Conservation (phyloP, 2,888 invertebrate genomes). For the Eupithecia dodoneata region DNA sequence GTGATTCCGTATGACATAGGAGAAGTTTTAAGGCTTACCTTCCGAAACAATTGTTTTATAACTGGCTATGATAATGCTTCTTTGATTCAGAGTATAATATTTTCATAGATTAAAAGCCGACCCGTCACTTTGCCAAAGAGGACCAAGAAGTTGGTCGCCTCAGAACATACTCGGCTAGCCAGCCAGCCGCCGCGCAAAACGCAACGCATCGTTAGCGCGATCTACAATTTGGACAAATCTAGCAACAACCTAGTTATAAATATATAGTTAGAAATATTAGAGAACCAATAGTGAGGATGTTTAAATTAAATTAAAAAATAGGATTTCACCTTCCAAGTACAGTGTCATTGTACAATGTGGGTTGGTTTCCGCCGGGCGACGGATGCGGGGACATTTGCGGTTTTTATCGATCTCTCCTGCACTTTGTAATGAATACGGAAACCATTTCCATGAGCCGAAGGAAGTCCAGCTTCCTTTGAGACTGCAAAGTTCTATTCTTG, state of each 20-base stretch:
- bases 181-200: not conserved
- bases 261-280: not conserved
- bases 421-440: conserved; percentile 21
- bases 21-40: too few relatives aligned
- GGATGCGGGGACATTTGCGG: conserved; percentile 56
- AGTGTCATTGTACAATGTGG: not conserved
- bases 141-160: conserved; percentile 81
- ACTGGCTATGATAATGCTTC: not conserved
- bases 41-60: too few relatives aligned
- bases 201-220: not conserved
- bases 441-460: conserved; percentile 21
- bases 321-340: not conserved
- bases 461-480: conserved; percentile 17
- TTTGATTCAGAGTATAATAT: conserved; percentile 72
- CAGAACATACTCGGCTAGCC: conserved; percentile 32
- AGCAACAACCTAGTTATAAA: not conserved
- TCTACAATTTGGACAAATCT: not conserved
- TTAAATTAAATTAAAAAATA: not conserved
- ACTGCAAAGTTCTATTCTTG: not conserved
- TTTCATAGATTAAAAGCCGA: conserved; percentile 76
- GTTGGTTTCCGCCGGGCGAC: conserved; percentile 35
- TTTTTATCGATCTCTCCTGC: conserved; percentile 36
- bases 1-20: too few relatives aligned
- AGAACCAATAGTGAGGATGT: not conserved
- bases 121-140: conserved; percentile 79